Percentiles rank a stretch among this genome's conserved stretches.
phyloP scores from a whole-genome alignment of 2,113 vertebrate species.

The Puffinus mauretanicus region DNA sequence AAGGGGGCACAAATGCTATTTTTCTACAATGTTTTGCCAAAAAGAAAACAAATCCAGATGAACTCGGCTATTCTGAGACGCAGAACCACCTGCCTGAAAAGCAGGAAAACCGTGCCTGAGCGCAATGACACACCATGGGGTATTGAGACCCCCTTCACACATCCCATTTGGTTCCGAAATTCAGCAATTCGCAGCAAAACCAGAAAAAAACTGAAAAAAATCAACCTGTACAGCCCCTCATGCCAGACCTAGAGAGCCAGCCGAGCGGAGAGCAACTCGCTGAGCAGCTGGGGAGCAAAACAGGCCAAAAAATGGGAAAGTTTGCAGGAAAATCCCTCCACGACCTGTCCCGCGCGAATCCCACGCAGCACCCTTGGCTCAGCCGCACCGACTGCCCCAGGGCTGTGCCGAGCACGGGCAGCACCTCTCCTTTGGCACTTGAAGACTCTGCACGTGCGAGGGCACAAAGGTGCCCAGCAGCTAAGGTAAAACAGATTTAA shows the following conservation, averaged over 20 bases:
- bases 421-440: not conserved
- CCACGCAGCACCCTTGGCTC: not conserved
- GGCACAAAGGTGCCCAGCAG: not conserved
- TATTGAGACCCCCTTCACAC: not conserved
- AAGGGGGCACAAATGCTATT: not conserved
- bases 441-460: not conserved
- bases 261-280: rapidly evolving
- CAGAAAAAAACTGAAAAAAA: rapidly evolving
- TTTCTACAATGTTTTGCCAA: not conserved
- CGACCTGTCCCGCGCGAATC: rapidly evolving
- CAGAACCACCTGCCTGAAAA: not conserved
- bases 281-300: not conserved
- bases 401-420: not conserved
- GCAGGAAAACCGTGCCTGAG: rapidly evolving
- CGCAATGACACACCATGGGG: not conserved
- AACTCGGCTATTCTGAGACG: not conserved
- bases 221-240: not conserved
- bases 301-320: rapidly evolving
- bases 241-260: not conserved
- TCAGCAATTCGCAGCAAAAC: not conserved
- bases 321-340: not conserved
- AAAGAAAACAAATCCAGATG: not conserved
- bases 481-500: not conserved
- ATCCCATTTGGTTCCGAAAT: not conserved
- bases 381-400: rapidly evolving